Evolutionary conservation across 2,797 vertebrate species (phyloP).

Genomic region (Enteromius unitaeniatus): DNA sequence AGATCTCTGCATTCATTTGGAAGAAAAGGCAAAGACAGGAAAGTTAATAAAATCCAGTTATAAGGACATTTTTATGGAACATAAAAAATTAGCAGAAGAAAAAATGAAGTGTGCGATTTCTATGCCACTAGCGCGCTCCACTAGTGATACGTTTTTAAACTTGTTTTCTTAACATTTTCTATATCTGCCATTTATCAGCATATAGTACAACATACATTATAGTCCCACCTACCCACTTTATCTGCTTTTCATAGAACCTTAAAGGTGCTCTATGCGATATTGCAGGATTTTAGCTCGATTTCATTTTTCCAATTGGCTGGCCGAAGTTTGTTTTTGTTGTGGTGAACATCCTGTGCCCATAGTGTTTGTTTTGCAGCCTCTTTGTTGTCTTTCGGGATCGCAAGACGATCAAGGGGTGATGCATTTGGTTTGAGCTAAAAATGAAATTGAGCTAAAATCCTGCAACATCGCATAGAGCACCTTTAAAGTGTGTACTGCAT

Average conservation of each 20-base stretch:
- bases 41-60: slow-evolving; percentile 5
- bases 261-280: no score
- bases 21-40: slow-evolving; percentile 20
- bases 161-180: not conserved
- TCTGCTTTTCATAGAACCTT: not conserved
- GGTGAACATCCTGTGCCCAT: no score
- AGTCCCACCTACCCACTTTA: not conserved
- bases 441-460: no score
- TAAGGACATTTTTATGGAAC: not conserved
- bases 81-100: not conserved
- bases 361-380: no score
- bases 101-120: not conserved
- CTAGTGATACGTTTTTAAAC: not conserved
- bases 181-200: not conserved
- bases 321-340: no score
- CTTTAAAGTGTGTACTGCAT: not conserved
- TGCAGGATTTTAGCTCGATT: no score
- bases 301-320: no score
- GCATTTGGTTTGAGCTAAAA: no score
- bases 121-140: not conserved
- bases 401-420: no score
- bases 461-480: no score
- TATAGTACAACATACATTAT: not conserved
- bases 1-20: slow-evolving; percentile 9
- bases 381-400: no score